These are phyloP conservation scores for Catharus fuscescens DNA, from an alignment of 2,113 vertebrate species.

Conservation along the genomic window DNA sequence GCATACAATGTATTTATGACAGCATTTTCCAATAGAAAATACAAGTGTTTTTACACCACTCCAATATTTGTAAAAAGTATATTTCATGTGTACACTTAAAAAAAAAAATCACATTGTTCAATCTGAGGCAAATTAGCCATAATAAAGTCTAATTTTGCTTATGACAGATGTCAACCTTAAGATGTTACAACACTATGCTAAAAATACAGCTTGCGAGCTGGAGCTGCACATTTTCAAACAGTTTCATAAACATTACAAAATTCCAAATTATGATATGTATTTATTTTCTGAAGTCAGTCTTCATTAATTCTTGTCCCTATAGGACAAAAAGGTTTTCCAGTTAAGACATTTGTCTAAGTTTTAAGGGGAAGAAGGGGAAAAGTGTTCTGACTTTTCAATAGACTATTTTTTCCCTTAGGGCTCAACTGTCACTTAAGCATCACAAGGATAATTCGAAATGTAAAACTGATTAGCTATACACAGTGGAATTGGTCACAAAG, in stretches of 20 bases:
- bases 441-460: constrained; percentile 70
- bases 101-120: constrained; percentile 65
- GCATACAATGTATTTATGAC: constrained; percentile 59
- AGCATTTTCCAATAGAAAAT: constrained; percentile 58
- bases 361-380: constrained; percentile 49
- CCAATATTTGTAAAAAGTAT: constrained; percentile 63
- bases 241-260: constrained; percentile 38
- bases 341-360: constrained; percentile 69
- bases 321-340: constrained; percentile 54
- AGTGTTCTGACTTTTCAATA: constrained; percentile 58
- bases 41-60: constrained; percentile 64
- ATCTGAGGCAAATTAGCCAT: constrained; percentile 57
- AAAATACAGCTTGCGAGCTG: constrained; percentile 57
- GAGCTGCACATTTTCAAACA: constrained; percentile 57
- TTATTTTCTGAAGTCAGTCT: constrained; percentile 50
- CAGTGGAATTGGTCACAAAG: constrained; percentile 80
- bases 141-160: constrained; percentile 60
- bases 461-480: constrained; percentile 75
- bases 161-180: constrained; percentile 41
- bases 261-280: constrained; percentile 45
- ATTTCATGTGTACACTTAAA: constrained; percentile 63
- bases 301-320: constrained; percentile 38
- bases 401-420: constrained; percentile 54
- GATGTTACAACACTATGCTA: constrained; percentile 56
- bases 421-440: constrained; percentile 63